phyloP scores from a whole-genome alignment of 53 echinoderm and acorn worm genomes.

The Mesocentrotus franciscanus region DNA sequence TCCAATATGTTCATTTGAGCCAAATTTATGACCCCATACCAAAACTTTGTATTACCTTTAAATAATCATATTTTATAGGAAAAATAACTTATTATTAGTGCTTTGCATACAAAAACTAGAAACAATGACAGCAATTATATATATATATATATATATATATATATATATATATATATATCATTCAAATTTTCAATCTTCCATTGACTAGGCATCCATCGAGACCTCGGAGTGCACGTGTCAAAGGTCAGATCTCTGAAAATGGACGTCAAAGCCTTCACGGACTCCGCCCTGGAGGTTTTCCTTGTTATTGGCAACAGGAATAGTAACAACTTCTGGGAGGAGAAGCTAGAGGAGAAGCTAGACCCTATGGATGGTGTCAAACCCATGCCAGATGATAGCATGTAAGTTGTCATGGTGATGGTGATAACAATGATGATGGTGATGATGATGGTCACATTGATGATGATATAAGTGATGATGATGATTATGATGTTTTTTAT shows the following conservation, averaged over 20 bases:
- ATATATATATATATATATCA: too few species aligned
- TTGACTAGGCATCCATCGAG: slow-evolving; percentile 83
- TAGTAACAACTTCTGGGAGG: slow-evolving; percentile 87
- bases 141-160: too few species aligned
- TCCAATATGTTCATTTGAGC: too few species aligned
- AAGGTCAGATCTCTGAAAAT: slow-evolving; percentile 95
- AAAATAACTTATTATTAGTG: too few species aligned
- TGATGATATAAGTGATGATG: not conserved
- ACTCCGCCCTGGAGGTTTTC: slow-evolving; percentile 78
- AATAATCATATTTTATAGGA: too few species aligned
- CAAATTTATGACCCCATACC: too few species aligned
- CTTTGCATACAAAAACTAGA: too few species aligned
- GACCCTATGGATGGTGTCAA: slow-evolving; percentile 70
- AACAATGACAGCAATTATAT: not conserved
- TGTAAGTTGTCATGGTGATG: slow-evolving; percentile 73
- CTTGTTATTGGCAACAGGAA: slow-evolving; percentile 76
- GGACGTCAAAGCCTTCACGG: slow-evolving; percentile 91
- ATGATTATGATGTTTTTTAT: slow-evolving; percentile 13
- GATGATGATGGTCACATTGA: not conserved
- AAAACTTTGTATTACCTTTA: too few species aligned
- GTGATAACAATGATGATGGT: not conserved
- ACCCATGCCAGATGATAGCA: slow-evolving; percentile 82
- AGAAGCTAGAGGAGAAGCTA: slow-evolving; percentile 62
- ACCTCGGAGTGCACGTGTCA: slow-evolving; percentile 91
- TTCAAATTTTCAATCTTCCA: not conserved